Evolutionary conservation across 2,113 vertebrate genomes (phyloP), one percentile per base, ranked within the genome.

Genomic region (Rhinoderma darwinii): DNA sequence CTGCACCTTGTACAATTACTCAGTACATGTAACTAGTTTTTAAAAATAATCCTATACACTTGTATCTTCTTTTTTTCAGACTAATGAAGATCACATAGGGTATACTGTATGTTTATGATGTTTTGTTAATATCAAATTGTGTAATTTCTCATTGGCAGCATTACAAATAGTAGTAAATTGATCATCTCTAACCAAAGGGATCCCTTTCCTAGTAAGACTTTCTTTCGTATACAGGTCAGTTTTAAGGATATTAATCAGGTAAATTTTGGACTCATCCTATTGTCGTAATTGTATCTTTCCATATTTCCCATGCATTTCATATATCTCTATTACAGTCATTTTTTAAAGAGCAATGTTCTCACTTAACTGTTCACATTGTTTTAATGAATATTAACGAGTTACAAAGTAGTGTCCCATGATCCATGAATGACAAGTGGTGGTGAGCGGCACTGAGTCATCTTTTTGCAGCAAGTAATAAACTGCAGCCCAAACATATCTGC

Each of bases 371-470:
- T 82, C 25, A 63, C 51, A 87, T 87, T 50, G 30, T 32, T 51
- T 59, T 87, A 87, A 87, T 87, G 68, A 82, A 87, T 87, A 87
- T 82, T 87, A 87, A 76, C 35, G 50, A 82, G 54, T 63, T 75
- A 87, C 79, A 82, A 82, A 87, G 72, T 63, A 82, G 77, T 30
- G 43, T 75, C 74, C 73, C 70, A 63, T 79, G 86, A 87, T 87
- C 86, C 79, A 75, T 87, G 79, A 87, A 87, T 74, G 86, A 87
- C 54, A 82, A 82, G 86, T 75, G 68, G 25, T 14, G 20, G 30
- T 6, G 61, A 75, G 86, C 47, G 63, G 66, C 47, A 63, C 39
- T 59, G 86, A 75, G 68, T 82, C 77, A 74, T 82, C 86, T 41
- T 30, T 82, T 82, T 47, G 68, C 41, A 75, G 63, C 30, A 41